Percentiles rank a stretch among this genome's conserved stretches.
Conservation (phyloP, 2,888 invertebrate species). For the Prosapia bicincta region DNA sequence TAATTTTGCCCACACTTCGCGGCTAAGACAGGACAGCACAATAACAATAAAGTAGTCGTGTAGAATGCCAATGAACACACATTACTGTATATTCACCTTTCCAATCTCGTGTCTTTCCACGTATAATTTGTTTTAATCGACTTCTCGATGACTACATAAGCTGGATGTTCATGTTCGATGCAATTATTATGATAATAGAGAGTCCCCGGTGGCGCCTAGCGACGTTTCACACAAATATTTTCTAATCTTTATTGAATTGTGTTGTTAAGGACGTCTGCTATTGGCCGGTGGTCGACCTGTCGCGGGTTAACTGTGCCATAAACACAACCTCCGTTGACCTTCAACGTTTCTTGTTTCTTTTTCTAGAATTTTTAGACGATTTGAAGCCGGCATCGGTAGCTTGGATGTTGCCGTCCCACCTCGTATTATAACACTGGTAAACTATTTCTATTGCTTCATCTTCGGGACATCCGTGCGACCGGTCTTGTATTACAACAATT, state of each 20-base stretch:
- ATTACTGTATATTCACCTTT: background rate
- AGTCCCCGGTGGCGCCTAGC: background rate
- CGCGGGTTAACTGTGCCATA: background rate
- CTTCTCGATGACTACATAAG: background rate
- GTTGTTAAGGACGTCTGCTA: background rate
- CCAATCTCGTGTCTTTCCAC: background rate
- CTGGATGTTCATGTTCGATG: background rate
- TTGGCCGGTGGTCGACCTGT: background rate
- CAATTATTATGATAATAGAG: background rate
- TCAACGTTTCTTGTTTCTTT: conserved; percentile 6
- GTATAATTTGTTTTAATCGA: background rate
- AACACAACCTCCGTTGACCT: conserved; percentile 6
- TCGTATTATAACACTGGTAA: background rate
- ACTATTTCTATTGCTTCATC: conserved; percentile 27
- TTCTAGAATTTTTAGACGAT: conserved; percentile 15
- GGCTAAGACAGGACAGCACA: too few relatives aligned
- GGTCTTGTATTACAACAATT: background rate
- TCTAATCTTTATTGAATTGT: background rate
- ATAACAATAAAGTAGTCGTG: background rate
- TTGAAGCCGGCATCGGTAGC: conserved; percentile 14
- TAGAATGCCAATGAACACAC: background rate
- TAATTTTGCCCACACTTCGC: too few relatives aligned
- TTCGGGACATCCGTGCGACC: background rate
- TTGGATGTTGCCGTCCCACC: background rate
- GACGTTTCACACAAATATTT: background rate